phyloP scores from a whole-genome alignment of 2,888 invertebrate genomes.

The Dynastes hyllus region DNA sequence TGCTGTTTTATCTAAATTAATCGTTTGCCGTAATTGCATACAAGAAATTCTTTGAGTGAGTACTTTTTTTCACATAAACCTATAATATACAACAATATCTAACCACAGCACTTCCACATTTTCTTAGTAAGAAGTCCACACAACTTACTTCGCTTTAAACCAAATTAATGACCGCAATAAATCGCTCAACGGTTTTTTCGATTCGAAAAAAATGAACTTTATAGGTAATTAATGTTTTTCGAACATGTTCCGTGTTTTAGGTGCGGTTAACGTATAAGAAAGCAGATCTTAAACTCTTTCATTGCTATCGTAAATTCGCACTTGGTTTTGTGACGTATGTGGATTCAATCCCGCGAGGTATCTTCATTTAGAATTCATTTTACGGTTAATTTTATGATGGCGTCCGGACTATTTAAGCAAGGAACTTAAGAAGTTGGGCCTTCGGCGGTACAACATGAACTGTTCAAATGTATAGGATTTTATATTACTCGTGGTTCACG shows the following conservation, averaged over 20 bases:
- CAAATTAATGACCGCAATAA: constrained; percentile 29
- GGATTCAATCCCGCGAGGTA: not conserved
- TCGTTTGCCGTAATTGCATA: not conserved
- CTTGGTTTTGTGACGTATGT: not conserved
- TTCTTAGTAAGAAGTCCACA: too few relatives aligned
- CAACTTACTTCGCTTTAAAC: constrained; percentile 7
- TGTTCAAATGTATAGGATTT: too few relatives aligned
- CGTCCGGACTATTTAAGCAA: too few relatives aligned
- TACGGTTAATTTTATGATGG: too few relatives aligned
- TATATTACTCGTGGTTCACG: too few relatives aligned
- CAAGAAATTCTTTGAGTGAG: too few relatives aligned
- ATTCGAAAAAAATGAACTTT: constrained; percentile 15
- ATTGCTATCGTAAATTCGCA: constrained; percentile 37
- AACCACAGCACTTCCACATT: not conserved
- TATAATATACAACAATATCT: not conserved
- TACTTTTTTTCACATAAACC: not conserved
- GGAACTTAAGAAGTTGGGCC: too few relatives aligned
- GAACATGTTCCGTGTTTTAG: constrained; percentile 30
- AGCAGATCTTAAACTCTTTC: constrained; percentile 29
- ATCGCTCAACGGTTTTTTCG: constrained; percentile 9
- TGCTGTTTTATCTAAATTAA: not conserved
- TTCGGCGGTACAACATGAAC: too few relatives aligned
- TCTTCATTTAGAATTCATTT: too few relatives aligned
- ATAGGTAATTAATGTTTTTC: constrained; percentile 33
- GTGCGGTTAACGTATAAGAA: constrained; percentile 22